phyloP scores from a whole-genome alignment of 2,888 invertebrate species.

The Agelastica alni region DNA sequence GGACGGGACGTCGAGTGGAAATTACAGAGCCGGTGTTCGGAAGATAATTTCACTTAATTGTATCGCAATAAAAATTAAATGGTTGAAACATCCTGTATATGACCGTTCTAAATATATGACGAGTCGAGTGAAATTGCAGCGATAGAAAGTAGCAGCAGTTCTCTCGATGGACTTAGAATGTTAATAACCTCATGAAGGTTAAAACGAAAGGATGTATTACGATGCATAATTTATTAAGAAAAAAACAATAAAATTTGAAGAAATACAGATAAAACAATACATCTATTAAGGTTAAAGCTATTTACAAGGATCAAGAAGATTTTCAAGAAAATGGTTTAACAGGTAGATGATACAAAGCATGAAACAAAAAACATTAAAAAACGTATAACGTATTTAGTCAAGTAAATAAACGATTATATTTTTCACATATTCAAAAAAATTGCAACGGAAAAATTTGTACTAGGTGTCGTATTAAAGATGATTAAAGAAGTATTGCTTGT shows the following conservation, averaged over 20 bases:
- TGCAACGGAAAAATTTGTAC: too few species aligned
- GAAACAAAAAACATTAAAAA: too few species aligned
- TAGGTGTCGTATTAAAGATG: too few species aligned
- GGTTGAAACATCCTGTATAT: not conserved
- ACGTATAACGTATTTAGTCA: too few species aligned
- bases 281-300: not conserved
- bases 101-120: not conserved
- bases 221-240: conserved; percentile 1
- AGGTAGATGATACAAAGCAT: not conserved
- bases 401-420: too few species aligned
- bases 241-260: not conserved
- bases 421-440: too few species aligned
- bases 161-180: conserved; percentile 22
- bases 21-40: too few species aligned
- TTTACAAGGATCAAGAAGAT: not conserved
- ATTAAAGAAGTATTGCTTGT: too few species aligned
- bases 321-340: not conserved
- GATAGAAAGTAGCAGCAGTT: conserved; percentile 23
- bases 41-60: too few species aligned
- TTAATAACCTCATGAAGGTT: conserved; percentile 29
- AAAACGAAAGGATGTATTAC: conserved; percentile 20
- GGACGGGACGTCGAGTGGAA: too few species aligned
- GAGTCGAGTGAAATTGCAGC: conserved; percentile 25
- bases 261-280: not conserved
- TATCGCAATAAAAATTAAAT: too few species aligned